Conservation (phyloP, 2,797 vertebrate genomes). For the Acipenser transmontanus region DNA sequence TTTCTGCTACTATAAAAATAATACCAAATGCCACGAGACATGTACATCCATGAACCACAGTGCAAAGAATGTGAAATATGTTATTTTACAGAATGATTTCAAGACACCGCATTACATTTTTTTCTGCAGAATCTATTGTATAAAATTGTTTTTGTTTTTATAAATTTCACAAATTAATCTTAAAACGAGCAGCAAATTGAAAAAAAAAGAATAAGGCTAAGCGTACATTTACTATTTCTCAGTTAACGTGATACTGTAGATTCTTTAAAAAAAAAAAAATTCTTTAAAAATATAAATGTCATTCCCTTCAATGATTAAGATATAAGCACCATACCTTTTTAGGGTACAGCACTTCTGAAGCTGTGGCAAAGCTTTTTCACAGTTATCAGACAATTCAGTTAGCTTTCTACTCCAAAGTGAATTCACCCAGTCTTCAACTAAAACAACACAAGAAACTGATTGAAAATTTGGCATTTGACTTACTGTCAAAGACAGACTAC, state of each 20-base stretch:
- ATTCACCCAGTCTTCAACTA: conserved; percentile 54
- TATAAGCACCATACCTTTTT: conserved; percentile 32
- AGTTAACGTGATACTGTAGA: background rate
- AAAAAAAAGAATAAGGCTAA: too few species aligned
- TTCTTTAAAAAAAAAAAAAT: background rate
- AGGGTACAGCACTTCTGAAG: conserved; percentile 34
- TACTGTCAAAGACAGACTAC: too few species aligned
- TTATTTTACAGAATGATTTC: background rate
- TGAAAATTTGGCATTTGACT: conserved; percentile 3
- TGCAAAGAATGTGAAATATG: conserved; percentile 18
- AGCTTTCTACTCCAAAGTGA: conserved; percentile 33
- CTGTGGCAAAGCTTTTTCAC: conserved; percentile 30
- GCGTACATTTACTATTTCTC: background rate
- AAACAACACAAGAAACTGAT: conserved; percentile 21
- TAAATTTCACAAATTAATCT: too few species aligned
- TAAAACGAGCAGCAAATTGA: too few species aligned
- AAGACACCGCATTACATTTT: too few species aligned
- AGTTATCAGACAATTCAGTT: conserved; percentile 34
- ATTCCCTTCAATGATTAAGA: background rate
- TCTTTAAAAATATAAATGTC: too few species aligned
- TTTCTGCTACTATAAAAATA: conserved; percentile 52
- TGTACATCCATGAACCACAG: conserved; percentile 38
- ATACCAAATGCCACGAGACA: conserved; percentile 49
- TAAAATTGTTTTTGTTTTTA: too few species aligned
- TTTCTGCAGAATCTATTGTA: too few species aligned